phyloP scores from a whole-genome alignment of 2,113 vertebrate genomes.

The Amphiprion ocellaris region DNA sequence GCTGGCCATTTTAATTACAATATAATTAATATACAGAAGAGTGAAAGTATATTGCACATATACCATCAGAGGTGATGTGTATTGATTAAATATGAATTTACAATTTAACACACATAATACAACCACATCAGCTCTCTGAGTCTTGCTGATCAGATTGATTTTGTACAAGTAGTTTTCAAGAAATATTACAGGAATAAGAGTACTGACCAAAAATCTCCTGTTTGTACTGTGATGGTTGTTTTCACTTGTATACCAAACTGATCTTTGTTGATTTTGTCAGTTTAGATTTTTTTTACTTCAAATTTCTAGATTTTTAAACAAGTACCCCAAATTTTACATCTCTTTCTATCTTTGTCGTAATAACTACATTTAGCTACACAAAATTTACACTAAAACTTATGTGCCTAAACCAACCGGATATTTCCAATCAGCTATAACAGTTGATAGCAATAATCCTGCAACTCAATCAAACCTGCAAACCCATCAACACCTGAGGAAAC shows the following conservation, averaged over 20 bases:
- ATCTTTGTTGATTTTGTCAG: too few species aligned
- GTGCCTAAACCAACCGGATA: too few species aligned
- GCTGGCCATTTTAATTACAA: conserved; percentile 23
- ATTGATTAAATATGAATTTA: conserved; percentile 30
- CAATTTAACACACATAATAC: background rate
- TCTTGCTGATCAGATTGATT: background rate
- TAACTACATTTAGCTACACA: too few species aligned
- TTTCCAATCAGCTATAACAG: too few species aligned
- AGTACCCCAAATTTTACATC: too few species aligned
- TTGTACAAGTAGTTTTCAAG: background rate
- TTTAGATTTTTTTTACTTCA: too few species aligned
- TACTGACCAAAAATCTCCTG: background rate
- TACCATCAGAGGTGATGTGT: background rate
- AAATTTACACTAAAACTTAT: too few species aligned
- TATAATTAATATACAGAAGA: conserved; percentile 7
- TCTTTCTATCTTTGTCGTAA: too few species aligned
- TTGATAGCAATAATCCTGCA: too few species aligned
- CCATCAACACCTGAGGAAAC: background rate
- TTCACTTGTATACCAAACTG: too few species aligned
- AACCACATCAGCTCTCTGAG: background rate
- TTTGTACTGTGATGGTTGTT: background rate
- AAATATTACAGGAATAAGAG: background rate
- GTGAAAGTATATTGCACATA: conserved; percentile 8
- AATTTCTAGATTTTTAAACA: too few species aligned
- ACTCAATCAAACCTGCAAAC: too few species aligned